A percentile compares a stretch with the other conserved stretches of the same genome.
phyloP scores from a whole-genome alignment of 2,113 vertebrate genomes.

The Rhea americana region DNA sequence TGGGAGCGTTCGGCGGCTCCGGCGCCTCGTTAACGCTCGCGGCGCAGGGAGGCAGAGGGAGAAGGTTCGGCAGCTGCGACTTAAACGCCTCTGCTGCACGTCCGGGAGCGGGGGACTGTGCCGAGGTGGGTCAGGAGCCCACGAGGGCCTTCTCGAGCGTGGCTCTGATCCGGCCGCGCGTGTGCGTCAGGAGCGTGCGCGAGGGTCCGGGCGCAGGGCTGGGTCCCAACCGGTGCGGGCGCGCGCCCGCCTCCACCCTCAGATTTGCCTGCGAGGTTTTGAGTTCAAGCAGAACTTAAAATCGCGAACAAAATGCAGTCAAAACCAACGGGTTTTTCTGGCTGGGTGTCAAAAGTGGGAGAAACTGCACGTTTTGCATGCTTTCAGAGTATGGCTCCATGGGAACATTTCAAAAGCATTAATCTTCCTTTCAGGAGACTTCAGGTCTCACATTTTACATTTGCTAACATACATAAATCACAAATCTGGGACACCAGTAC shows the following conservation, averaged over 20 bases:
- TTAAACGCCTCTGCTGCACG: background rate
- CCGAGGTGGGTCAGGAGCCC: background rate
- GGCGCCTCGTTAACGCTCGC: conserved; percentile 17
- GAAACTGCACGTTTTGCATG: conserved; percentile 20
- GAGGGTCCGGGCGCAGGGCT: background rate
- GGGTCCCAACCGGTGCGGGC: conserved; percentile 55
- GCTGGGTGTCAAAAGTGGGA: conserved; percentile 37
- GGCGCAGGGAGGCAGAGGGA: background rate
- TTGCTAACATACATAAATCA: background rate
- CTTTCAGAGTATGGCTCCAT: conserved; percentile 26
- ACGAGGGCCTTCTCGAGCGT: background rate
- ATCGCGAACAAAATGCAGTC: conserved; percentile 29
- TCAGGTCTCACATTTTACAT: conserved; percentile 28
- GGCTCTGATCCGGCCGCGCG: background rate
- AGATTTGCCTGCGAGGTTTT: conserved; percentile 50
- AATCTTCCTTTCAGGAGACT: conserved; percentile 49
- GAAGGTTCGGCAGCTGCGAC: background rate
- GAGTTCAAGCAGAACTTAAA: conserved; percentile 38
- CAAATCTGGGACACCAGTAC: background rate
- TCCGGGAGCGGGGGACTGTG: background rate
- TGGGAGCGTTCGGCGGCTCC: conserved; percentile 14
- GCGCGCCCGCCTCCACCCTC: conserved; percentile 44
- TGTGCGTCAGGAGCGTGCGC: background rate
- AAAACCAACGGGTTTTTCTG: conserved; percentile 50
- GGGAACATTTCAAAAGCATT: conserved; percentile 45